Base-by-base conservation (phyloP, 2,888 invertebrate species). In the Sarcophaga subvicina region DNA sequence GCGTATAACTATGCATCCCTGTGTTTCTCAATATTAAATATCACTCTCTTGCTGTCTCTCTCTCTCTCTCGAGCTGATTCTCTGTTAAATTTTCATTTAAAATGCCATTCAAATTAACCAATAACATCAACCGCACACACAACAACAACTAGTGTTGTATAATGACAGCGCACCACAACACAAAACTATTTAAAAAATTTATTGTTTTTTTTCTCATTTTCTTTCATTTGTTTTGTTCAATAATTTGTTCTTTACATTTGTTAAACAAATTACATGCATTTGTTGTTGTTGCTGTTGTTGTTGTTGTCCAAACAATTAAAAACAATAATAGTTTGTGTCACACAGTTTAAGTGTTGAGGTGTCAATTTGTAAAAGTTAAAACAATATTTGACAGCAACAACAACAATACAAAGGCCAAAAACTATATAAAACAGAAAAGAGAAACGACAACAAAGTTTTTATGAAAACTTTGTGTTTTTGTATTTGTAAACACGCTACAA, bases 351-450 rank as follows among this genome's bases (percentile, higher is more conserved):
- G 67, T 77, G 77, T 69, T 77, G 77, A 77, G 60, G 77, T 69
- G 67, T 69, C 60, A 67, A 77, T 77, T 77, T 67, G 67, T 77
- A 62, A 77, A 77, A 69, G 67, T 77, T 67, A 45, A 45, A 37
- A 77, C 25, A 77, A 66, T 76, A 76, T 76, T 66, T 22, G 49
- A 54, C 54, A 54, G 5, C 54, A 54, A 54, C 17, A 54, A 54
- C 54, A 49, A 14, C 49, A 49, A 49, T 14, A 49, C 49, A 54
- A 54, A 14, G 2, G 17, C 54, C 12, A 54, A 17, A 17, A 54
- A 54, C 1, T 3, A 22, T 14, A 54, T 17, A 54, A 37, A 37
- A 37, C 37, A 54, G 2, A 54, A 54, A 54, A 54, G 14, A 54
- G 14, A 17, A 54, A 54, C 54, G 14, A 54, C 5, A 54, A 54